These are phyloP conservation scores for Myoxocephalus aenaeus DNA, from an alignment of 2,797 vertebrate genomes.

Conservation along the genomic window DNA sequence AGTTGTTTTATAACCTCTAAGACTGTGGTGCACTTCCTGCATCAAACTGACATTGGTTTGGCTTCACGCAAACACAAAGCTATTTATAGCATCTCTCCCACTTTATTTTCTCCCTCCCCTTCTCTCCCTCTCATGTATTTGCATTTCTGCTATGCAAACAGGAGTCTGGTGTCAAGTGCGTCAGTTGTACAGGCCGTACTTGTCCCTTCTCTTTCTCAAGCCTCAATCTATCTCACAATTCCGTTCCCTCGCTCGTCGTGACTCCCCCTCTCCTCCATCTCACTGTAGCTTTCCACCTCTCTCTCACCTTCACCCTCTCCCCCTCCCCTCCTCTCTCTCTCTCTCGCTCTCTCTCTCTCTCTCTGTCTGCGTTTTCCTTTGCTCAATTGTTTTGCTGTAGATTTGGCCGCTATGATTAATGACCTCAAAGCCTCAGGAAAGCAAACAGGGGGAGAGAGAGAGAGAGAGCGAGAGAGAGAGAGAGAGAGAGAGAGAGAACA, in stretches of 20 bases:
- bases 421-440: constrained; percentile 77
- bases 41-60: constrained; percentile 76
- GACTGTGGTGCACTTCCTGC: constrained; percentile 70
- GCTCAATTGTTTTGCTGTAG: constrained; percentile 77
- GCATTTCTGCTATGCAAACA: constrained; percentile 71
- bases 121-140: constrained; percentile 62
- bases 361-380: constrained; percentile 71
- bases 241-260: constrained; percentile 9
- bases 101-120: constrained; percentile 62
- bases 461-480: constrained; percentile 18
- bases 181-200: constrained; percentile 46
- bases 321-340: constrained; percentile 46
- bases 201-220: constrained; percentile 48
- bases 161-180: constrained; percentile 62
- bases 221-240: constrained; percentile 43
- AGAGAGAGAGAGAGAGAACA: constrained; percentile 2
- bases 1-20: constrained; percentile 67
- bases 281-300: constrained; percentile 51
- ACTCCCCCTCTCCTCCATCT: constrained; percentile 44
- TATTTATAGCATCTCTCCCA: constrained; percentile 80
- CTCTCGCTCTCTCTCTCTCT: constrained; percentile 49
- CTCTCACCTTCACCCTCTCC: constrained; percentile 26
- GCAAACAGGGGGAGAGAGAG: constrained; percentile 66
- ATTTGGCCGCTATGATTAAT: constrained; percentile 83
- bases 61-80: constrained; percentile 72